Evolutionary conservation across 2,797 vertebrate species (phyloP).

Genomic region (Lithobates pipiens): DNA sequence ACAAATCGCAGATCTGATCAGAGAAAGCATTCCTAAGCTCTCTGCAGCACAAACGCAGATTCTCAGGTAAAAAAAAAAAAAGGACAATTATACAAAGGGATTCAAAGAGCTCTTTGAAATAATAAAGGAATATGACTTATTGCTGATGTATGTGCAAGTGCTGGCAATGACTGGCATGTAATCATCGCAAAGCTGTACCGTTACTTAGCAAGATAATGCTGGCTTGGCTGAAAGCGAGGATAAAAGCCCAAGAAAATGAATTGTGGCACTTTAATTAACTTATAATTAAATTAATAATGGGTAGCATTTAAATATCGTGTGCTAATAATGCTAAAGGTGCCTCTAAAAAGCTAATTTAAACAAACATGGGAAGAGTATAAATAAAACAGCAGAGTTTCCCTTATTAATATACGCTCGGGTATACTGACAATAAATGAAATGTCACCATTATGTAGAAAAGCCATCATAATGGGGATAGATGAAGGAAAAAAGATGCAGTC

Average conservation of each 20-base stretch:
- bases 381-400: slow-evolving; percentile 59
- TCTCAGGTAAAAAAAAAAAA: slow-evolving; percentile 20
- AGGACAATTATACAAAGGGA: slow-evolving; percentile 56
- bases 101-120: slow-evolving; percentile 60
- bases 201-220: slow-evolving; percentile 58
- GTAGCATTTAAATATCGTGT: slow-evolving; percentile 71
- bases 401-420: slow-evolving; percentile 34
- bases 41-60: not conserved
- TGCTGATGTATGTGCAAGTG: slow-evolving; percentile 27
- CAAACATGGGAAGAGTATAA: slow-evolving; percentile 64
- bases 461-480: slow-evolving; percentile 10
- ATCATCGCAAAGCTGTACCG: slow-evolving; percentile 29
- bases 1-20: slow-evolving; percentile 56
- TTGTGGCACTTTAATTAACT: slow-evolving; percentile 82
- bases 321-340: slow-evolving; percentile 74
- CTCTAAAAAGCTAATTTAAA: slow-evolving; percentile 70
- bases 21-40: slow-evolving; percentile 31
- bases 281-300: slow-evolving; percentile 84
- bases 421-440: slow-evolving; percentile 37
- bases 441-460: slow-evolving; percentile 12
- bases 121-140: slow-evolving; percentile 39
- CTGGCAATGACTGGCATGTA: slow-evolving; percentile 31
- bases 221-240: slow-evolving; percentile 68
- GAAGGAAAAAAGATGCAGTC: slow-evolving; percentile 6
- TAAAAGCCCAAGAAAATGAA: slow-evolving; percentile 67